A percentile compares a stretch with the other conserved stretches of the same genome.
Evolutionary conservation across 2,888 invertebrate genomes (phyloP).

Genomic region (Nycteola revayana): DNA sequence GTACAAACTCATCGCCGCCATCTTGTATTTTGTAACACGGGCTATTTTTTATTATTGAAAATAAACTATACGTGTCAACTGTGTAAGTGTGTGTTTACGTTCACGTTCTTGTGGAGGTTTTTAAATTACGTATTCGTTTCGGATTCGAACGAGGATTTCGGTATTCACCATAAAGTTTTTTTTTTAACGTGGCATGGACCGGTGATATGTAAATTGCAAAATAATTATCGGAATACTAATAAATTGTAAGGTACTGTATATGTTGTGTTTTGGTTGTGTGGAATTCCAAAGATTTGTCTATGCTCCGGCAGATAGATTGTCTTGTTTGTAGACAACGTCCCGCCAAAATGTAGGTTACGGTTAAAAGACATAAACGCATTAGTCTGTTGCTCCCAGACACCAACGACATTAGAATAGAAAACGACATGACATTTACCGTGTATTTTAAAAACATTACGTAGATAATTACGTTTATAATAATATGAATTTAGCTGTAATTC

Average conservation of each 20-base stretch:
- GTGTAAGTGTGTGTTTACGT: slow-evolving; percentile 49
- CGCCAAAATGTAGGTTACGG: slow-evolving; percentile 37
- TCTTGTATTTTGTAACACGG: slow-evolving; percentile 60
- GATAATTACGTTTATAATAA: too few species aligned
- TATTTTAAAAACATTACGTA: too few species aligned
- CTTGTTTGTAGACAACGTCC: slow-evolving; percentile 31
- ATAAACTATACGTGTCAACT: slow-evolving; percentile 67
- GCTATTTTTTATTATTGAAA: slow-evolving; percentile 55
- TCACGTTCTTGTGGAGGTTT: slow-evolving; percentile 40
- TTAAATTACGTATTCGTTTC: slow-evolving; percentile 22
- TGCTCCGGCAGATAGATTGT: slow-evolving; percentile 38
- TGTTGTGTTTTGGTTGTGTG: slow-evolving; percentile 19
- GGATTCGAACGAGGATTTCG: slow-evolving; percentile 46
- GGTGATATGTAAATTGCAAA: slow-evolving; percentile 70
- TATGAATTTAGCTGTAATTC: too few species aligned
- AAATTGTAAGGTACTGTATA: slow-evolving; percentile 23
- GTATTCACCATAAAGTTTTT: slow-evolving; percentile 49
- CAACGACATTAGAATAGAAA: slow-evolving; percentile 4
- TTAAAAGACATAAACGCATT: slow-evolving; percentile 5
- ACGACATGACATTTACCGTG: too few species aligned
- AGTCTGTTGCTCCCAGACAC: slow-evolving; percentile 1
- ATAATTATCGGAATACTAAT: slow-evolving; percentile 59
- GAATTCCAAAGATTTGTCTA: slow-evolving; percentile 37
- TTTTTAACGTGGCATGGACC: slow-evolving; percentile 48
- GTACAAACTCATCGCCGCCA: slow-evolving; percentile 59